Conservation (phyloP, 2,797 vertebrate genomes). For the Lates japonicus region DNA sequence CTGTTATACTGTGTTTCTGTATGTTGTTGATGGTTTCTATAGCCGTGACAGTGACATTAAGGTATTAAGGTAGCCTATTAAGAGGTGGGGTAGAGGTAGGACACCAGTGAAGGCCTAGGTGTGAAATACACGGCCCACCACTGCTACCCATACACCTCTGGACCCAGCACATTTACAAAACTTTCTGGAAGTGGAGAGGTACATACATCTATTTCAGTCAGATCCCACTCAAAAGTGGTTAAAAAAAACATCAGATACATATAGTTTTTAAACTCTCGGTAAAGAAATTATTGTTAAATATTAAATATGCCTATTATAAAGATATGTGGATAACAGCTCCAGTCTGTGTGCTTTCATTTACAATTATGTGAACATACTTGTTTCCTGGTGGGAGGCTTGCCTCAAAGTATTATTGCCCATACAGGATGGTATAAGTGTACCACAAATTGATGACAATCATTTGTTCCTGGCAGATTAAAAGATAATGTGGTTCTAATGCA, state of each 20-base stretch:
- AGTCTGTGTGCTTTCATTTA: neutral
- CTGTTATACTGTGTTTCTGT: no score
- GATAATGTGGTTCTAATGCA: conserved; percentile 30
- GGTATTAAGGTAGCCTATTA: no score
- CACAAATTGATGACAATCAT: conserved; percentile 28
- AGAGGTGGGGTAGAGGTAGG: no score
- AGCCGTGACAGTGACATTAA: no score
- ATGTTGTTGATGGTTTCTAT: no score
- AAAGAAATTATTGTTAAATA: conserved; percentile 10
- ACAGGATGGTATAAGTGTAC: conserved; percentile 15
- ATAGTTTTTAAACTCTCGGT: neutral
- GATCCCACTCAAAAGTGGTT: neutral
- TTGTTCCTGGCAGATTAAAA: conserved; percentile 23
- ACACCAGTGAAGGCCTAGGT: no score
- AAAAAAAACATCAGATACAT: no score
- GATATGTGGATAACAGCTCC: neutral
- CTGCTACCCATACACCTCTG: neutral
- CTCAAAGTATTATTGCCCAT: conserved; percentile 16
- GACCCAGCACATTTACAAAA: neutral
- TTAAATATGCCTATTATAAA: neutral
- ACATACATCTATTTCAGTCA: neutral
- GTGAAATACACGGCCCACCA: no score
- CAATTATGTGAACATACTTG: neutral
- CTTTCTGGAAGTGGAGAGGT: neutral
- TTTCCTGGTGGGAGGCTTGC: neutral